A percentile compares a stretch with the other conserved stretches of the same genome.
Conservation (phyloP, 1,140 invertebrate genomes). For the Lanistes nyassanus region DNA sequence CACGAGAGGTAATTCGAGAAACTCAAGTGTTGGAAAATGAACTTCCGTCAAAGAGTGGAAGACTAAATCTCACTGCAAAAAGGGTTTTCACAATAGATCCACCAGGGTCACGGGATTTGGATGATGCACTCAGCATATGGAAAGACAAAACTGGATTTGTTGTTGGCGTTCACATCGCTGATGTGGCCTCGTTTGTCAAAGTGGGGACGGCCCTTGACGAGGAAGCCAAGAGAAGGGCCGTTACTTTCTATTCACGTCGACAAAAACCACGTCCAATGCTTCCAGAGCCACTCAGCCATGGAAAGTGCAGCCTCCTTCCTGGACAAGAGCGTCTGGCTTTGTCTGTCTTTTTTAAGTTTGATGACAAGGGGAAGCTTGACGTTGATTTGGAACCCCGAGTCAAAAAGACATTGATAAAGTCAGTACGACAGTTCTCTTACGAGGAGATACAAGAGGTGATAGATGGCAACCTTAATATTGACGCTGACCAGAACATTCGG, state of each 20-base stretch:
- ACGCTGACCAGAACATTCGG: neutral
- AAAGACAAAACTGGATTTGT: slow-evolving; percentile 24
- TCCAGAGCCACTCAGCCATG: slow-evolving; percentile 60
- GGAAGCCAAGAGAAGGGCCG: slow-evolving; percentile 55
- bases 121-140: slow-evolving; percentile 88
- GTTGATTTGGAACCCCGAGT: neutral
- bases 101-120: slow-evolving; percentile 96
- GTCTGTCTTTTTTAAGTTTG: slow-evolving; percentile 48
- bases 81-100: slow-evolving; percentile 95
- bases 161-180: slow-evolving; percentile 63
- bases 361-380: slow-evolving; percentile 20
- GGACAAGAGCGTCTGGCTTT: slow-evolving; percentile 49
- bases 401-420: slow-evolving; percentile 19
- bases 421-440: slow-evolving; percentile 31
- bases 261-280: slow-evolving; percentile 63
- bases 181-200: slow-evolving; percentile 57
- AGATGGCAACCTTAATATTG: neutral
- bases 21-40: neutral
- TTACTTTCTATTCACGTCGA: slow-evolving; percentile 57
- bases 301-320: slow-evolving; percentile 63
- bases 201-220: slow-evolving; percentile 47
- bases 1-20: slow-evolving; percentile 27
- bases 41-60: slow-evolving; percentile 72
- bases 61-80: slow-evolving; percentile 74
- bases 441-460: slow-evolving; percentile 29